Conservation (phyloP, 2,888 invertebrate genomes). For the Phymatocera aterrima region DNA sequence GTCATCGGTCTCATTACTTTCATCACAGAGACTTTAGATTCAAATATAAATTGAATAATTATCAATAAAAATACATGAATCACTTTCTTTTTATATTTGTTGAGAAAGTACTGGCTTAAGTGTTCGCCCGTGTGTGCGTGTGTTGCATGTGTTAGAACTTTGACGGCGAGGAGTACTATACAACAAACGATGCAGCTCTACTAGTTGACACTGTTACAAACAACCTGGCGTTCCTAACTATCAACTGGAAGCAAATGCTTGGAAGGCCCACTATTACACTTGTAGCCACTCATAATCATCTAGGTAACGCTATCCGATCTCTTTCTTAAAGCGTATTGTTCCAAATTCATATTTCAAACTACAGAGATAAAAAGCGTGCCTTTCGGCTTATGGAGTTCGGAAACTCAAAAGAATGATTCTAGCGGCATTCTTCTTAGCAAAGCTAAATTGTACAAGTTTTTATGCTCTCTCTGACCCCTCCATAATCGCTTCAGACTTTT, state of each 20-base stretch:
- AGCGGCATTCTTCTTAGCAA: neutral
- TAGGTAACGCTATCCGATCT: slow-evolving; percentile 81
- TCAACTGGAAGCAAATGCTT: slow-evolving; percentile 97
- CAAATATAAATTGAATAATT: neutral
- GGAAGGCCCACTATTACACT: slow-evolving; percentile 96
- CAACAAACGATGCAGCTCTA: slow-evolving; percentile 96
- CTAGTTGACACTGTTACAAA: slow-evolving; percentile 95
- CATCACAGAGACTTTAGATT: neutral
- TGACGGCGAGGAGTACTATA: slow-evolving; percentile 96
- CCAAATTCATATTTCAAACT: neutral
- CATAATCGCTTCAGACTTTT: neutral
- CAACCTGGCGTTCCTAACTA: slow-evolving; percentile 95
- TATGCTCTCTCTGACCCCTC: slow-evolving; percentile 1
- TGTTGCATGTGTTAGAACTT: slow-evolving; percentile 83
- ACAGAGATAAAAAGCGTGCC: neutral
- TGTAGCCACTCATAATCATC: slow-evolving; percentile 88
- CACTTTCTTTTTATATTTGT: no score
- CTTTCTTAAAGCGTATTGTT: slow-evolving; percentile 18
- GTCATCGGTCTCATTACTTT: neutral
- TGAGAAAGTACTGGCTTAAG: slow-evolving; percentile 41
- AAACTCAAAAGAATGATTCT: neutral
- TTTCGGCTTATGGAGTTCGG: neutral
- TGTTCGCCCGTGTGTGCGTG: slow-evolving; percentile 57
- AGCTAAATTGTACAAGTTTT: neutral
- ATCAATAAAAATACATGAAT: neutral